Conservation (phyloP, 2,888 invertebrate genomes). For the Apamea sordens region DNA sequence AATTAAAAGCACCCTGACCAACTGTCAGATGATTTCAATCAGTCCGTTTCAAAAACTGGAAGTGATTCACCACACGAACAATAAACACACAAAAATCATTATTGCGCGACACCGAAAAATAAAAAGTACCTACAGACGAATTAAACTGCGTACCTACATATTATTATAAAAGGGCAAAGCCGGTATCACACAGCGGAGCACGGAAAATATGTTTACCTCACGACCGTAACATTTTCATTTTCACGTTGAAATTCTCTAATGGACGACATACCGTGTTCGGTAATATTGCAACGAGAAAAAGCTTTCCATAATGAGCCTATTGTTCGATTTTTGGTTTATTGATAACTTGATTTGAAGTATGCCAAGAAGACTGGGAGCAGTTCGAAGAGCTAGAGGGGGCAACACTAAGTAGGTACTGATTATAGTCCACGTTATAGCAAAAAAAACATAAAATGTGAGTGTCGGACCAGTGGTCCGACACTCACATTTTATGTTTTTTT, state of each 20-base stretch:
- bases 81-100: background rate
- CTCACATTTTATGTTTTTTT: too few species aligned
- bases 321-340: background rate
- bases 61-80: slow-evolving; percentile 9
- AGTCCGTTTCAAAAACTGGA: background rate
- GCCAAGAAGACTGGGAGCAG: background rate
- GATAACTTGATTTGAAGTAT: background rate
- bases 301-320: slow-evolving; percentile 9
- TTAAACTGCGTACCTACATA: slow-evolving; percentile 23
- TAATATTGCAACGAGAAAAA: slow-evolving; percentile 17
- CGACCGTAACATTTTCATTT: slow-evolving; percentile 21
- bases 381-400: too few species aligned
- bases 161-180: slow-evolving; percentile 2
- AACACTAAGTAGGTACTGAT: too few species aligned
- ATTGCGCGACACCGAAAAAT: slow-evolving; percentile 3
- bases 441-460: too few species aligned
- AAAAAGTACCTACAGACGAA: slow-evolving; percentile 11
- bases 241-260: slow-evolving; percentile 41
- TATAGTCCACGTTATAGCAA: too few species aligned
- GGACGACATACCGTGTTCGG: slow-evolving; percentile 20
- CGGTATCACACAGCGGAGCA: background rate
- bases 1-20: background rate
- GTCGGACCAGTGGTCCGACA: too few species aligned
- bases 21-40: background rate
- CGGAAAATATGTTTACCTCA: slow-evolving; percentile 21